These are phyloP conservation scores for Donacobius atricapilla DNA, from an alignment of 2,113 vertebrate genomes.

Conservation along the genomic window DNA sequence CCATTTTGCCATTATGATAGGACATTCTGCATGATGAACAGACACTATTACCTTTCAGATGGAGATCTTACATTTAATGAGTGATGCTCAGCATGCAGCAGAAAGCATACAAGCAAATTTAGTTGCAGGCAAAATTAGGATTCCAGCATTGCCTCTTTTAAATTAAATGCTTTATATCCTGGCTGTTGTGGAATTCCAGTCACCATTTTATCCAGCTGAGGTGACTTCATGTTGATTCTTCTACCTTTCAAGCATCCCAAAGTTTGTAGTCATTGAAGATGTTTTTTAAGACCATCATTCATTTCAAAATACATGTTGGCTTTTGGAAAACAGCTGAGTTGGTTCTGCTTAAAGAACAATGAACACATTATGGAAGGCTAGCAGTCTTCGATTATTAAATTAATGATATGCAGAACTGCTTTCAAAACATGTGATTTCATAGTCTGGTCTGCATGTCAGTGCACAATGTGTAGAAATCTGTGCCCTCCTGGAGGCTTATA, in stretches of 20 bases:
- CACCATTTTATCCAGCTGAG: neutral
- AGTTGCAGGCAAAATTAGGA: neutral
- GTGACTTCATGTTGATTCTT: neutral
- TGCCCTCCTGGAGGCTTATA: neutral
- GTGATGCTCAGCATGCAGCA: neutral
- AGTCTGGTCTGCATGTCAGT: neutral
- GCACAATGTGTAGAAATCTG: neutral
- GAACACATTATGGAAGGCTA: neutral
- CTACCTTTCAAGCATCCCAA: neutral
- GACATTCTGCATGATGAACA: neutral
- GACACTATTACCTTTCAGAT: slow-evolving; percentile 1
- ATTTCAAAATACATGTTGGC: neutral
- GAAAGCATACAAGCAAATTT: neutral
- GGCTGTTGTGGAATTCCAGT: neutral
- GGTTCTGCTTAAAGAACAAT: neutral
- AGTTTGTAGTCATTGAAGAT: neutral
- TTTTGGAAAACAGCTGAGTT: neutral
- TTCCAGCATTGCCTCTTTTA: neutral
- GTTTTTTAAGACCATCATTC: neutral
- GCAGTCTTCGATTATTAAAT: neutral
- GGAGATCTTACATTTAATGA: neutral
- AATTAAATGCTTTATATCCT: neutral
- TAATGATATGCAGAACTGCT: neutral
- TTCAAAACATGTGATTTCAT: slow-evolving; percentile 19
- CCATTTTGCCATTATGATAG: neutral